A percentile compares a stretch with the other conserved stretches of the same genome.
These are phyloP conservation scores for Tragelaphus oryx DNA, from an alignment of 2,797 vertebrate species.

Conservation along the genomic window DNA sequence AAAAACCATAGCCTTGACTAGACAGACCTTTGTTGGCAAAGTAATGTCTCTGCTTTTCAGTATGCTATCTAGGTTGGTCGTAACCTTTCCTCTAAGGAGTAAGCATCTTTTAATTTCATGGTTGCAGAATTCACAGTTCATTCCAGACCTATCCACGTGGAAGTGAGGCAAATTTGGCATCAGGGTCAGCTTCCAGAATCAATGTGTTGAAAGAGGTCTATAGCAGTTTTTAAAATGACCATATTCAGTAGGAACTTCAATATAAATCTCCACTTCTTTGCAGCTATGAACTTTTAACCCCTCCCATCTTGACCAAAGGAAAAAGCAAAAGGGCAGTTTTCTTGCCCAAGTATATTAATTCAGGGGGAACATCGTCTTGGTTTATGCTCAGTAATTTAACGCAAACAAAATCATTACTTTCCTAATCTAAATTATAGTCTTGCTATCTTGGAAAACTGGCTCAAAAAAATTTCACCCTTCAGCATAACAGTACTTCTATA, in stretches of 20 bases:
- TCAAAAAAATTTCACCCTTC: background rate
- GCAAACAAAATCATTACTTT: conserved; percentile 24
- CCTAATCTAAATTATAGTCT: conserved; percentile 42
- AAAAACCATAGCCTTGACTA: too few relatives aligned
- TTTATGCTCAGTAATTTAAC: conserved; percentile 21
- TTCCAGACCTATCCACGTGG: background rate
- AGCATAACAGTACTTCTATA: background rate
- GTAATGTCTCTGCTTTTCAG: too few relatives aligned
- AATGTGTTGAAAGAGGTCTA: background rate
- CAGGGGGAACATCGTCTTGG: background rate
- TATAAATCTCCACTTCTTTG: conserved; percentile 12
- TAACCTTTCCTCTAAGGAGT: too few relatives aligned
- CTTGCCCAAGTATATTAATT: background rate
- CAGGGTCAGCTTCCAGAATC: background rate
- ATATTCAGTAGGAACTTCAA: background rate
- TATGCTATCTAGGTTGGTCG: too few relatives aligned
- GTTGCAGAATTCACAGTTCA: background rate
- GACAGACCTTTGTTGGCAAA: too few relatives aligned
- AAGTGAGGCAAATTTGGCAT: background rate
- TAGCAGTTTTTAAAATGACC: conserved; percentile 28
- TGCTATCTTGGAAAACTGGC: background rate
- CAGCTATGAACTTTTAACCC: background rate
- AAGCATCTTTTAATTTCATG: too few relatives aligned
- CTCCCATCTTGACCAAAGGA: conserved; percentile 35
- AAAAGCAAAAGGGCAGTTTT: background rate